Evolutionary conservation across 2,113 vertebrate species (phyloP).

Genomic region (Cyprinodon variegatus): DNA sequence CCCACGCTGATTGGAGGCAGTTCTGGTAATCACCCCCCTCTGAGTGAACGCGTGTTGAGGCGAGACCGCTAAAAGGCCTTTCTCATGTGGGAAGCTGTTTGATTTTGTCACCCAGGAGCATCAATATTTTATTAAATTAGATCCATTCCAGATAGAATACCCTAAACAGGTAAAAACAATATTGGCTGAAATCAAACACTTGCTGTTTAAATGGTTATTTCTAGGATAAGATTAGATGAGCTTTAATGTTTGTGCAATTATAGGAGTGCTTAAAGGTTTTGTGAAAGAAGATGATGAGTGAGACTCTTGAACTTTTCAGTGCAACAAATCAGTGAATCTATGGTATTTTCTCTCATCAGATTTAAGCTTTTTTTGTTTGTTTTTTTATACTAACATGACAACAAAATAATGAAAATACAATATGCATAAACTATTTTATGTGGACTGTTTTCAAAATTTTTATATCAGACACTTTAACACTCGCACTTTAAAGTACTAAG

Average conservation of each 20-base stretch:
- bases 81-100: conserved; percentile 40
- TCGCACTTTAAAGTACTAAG: no score
- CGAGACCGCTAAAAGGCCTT: conserved; percentile 6
- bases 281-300: neutral
- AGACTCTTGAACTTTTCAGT: neutral
- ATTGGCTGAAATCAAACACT: conserved; percentile 25
- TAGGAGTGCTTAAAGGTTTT: neutral
- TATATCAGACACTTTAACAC: no score
- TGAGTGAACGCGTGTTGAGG: conserved; percentile 20
- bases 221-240: neutral
- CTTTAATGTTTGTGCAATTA: neutral
- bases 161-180: conserved; percentile 18
- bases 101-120: conserved; percentile 38
- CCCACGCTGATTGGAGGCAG: conserved; percentile 43
- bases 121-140: conserved; percentile 52
- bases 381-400: neutral
- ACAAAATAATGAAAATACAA: no score
- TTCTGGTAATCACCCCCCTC: conserved; percentile 44
- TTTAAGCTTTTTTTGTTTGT: neutral
- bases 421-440: no score
- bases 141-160: conserved; percentile 24
- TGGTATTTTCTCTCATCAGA: neutral
- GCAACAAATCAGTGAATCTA: neutral
- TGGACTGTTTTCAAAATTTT: no score
- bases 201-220: conserved; percentile 24